Conservation (phyloP, 2,888 invertebrate genomes). For the Matsumyia berberina region DNA sequence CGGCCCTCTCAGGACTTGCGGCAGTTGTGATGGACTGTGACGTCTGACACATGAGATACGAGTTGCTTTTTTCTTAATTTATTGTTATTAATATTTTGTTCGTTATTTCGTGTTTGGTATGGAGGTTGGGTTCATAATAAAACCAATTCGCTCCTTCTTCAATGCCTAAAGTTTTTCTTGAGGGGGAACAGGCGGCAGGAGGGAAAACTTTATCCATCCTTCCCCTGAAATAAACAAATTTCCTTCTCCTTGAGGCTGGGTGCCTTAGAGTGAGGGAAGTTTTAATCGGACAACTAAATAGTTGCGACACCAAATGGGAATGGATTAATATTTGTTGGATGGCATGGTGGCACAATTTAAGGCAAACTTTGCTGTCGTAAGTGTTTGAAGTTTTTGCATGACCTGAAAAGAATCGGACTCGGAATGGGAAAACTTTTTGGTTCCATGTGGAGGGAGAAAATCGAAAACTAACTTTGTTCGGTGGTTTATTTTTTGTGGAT, state of each 20-base stretch:
- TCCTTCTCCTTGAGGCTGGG: slow-evolving; percentile 15
- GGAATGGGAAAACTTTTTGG: slow-evolving; percentile 50
- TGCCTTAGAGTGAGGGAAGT: slow-evolving; percentile 42
- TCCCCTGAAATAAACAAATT: slow-evolving; percentile 4
- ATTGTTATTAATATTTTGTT: slow-evolving; percentile 37
- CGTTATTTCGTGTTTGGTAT: not conserved
- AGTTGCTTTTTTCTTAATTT: slow-evolving; percentile 33
- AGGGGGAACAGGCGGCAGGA: not conserved
- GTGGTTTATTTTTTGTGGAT: slow-evolving; percentile 29
- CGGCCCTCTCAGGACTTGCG: slow-evolving; percentile 86
- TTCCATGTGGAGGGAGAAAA: slow-evolving; percentile 12
- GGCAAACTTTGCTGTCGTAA: slow-evolving; percentile 50
- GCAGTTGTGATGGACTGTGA: slow-evolving; percentile 70
- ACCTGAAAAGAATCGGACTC: slow-evolving; percentile 52
- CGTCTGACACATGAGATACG: slow-evolving; percentile 39
- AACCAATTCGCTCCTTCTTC: slow-evolving; percentile 33
- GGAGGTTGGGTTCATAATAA: slow-evolving; percentile 40
- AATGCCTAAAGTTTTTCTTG: not conserved
- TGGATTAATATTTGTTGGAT: slow-evolving; percentile 50
- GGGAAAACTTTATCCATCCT: not conserved
- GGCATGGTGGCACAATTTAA: slow-evolving; percentile 47
- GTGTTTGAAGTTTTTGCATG: slow-evolving; percentile 52
- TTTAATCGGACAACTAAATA: slow-evolving; percentile 58
- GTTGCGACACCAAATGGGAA: slow-evolving; percentile 48
- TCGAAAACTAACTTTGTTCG: slow-evolving; percentile 61